These are phyloP conservation scores for Parnassius smintheus DNA, from an alignment of 2,888 invertebrate species.

Conservation along the genomic window DNA sequence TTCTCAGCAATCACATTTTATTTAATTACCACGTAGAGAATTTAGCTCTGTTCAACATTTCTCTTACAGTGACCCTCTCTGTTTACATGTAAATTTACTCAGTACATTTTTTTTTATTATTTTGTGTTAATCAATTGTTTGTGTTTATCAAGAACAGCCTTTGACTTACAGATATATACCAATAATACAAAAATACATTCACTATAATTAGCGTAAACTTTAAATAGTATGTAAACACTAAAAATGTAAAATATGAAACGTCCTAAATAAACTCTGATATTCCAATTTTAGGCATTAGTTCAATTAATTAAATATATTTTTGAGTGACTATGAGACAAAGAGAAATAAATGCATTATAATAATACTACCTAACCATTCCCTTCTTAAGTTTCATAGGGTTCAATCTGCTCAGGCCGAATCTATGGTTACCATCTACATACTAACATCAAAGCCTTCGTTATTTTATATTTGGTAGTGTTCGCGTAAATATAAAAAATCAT, in stretches of 20 bases:
- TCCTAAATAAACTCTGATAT: slow-evolving; percentile 82
- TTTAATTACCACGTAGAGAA: slow-evolving; percentile 78
- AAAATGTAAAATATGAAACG: slow-evolving; percentile 80
- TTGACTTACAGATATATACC: slow-evolving; percentile 79
- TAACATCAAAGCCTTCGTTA: slow-evolving; percentile 73
- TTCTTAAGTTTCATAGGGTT: slow-evolving; percentile 62
- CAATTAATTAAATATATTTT: slow-evolving; percentile 78
- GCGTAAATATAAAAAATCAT: no score
- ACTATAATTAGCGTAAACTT: slow-evolving; percentile 81
- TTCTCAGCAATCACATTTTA: slow-evolving; percentile 78
- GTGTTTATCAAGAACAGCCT: slow-evolving; percentile 78
- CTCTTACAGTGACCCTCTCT: slow-evolving; percentile 73
- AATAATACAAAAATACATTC: slow-evolving; percentile 81
- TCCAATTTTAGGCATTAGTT: slow-evolving; percentile 81
- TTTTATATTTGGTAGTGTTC: slow-evolving; percentile 71
- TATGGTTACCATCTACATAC: slow-evolving; percentile 54
- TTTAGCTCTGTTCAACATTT: slow-evolving; percentile 79
- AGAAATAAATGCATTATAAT: slow-evolving; percentile 80
- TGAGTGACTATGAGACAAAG: slow-evolving; percentile 77
- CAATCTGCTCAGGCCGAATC: slow-evolving; percentile 72
- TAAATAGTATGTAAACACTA: slow-evolving; percentile 81
- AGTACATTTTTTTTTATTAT: slow-evolving; percentile 73
- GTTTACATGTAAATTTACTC: slow-evolving; percentile 81
- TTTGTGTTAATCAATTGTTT: slow-evolving; percentile 78
- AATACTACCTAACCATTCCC: slow-evolving; percentile 75